Evolutionary conservation across 2,797 vertebrate genomes (phyloP), one percentile per base, ranked within the genome.

Genomic region (Xiphorhynchus erythropygius): DNA sequence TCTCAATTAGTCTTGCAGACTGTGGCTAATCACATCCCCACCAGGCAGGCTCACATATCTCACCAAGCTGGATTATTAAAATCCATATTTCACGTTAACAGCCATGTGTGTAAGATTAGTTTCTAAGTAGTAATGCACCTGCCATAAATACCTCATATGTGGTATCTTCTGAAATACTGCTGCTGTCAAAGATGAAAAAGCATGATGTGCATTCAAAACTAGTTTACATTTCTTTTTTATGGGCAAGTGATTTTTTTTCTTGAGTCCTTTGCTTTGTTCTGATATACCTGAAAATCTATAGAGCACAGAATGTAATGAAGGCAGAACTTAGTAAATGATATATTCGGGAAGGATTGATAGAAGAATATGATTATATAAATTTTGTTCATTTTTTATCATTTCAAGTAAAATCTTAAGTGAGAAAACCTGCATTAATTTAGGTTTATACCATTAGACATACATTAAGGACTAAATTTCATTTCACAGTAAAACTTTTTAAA

Each of bases 1-100:
- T 99, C 98, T 99, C 98, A 99, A 99, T 99, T 99, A 99, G 99
- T 99, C 98, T 99, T 97, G 83, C 96, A 97, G 98, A 96, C 97
- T 98, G 97, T 98, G 97, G 98, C 98, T 99, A 99, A 99, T 99
- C 98, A 98, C 98, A 98, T 98, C 97, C 95, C 94, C 97, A 98
- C 98, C 86, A 96, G 98, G 98, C 97, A 97, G 96, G 90, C 96
- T 97, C 93, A 96, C 97, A 98, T 97, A 97, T 95, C 97, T 98
- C 98, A 98, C 97, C 98, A 97, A 98, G 97, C 97, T 98, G 97
- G 98, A 98, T 98, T 98, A 99, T 99, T 99, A 98, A 98, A 99
- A 99, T 98, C 98, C 97, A 98, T 98, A 98, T 98, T 98, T 98
- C 97, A 98, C 84, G 47, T 98, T 97, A 97, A 98, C 95, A 98